phyloP scores from a whole-genome alignment of 2,888 invertebrate genomes.

The Parthenolecanium corni region DNA sequence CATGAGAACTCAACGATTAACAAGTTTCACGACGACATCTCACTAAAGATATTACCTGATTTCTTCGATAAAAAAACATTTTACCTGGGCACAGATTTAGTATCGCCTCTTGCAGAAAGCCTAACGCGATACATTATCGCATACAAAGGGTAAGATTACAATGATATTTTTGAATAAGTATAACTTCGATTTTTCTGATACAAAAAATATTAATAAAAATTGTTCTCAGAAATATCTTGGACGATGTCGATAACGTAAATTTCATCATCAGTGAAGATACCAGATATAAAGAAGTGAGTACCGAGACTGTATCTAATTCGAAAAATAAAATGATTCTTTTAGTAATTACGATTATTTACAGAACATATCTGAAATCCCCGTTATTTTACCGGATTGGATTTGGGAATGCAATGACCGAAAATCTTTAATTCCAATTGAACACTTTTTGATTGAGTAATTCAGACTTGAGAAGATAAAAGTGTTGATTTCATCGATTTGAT shows the following conservation, averaged over 20 bases:
- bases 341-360: background rate
- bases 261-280: constrained; percentile 13
- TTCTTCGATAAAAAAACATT: constrained; percentile 13
- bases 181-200: background rate
- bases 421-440: constrained; percentile 28
- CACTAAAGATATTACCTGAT: constrained; percentile 9
- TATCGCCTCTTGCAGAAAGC: background rate
- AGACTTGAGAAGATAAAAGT: background rate
- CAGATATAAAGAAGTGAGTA: constrained; percentile 12
- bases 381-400: constrained; percentile 46
- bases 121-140: constrained; percentile 47
- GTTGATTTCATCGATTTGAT: background rate
- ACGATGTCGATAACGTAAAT: constrained; percentile 12
- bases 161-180: too few species aligned
- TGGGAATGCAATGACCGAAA: constrained; percentile 46
- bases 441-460: background rate
- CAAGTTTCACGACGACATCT: background rate
- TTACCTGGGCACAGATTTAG: constrained; percentile 13
- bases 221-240: background rate
- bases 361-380: constrained; percentile 12
- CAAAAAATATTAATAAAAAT: background rate
- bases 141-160: constrained; percentile 44
- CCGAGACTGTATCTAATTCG: background rate
- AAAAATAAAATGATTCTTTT: too few species aligned
- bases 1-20: constrained; percentile 2